Evolutionary conservation across 2,888 invertebrate genomes (phyloP).

Genomic region (Orthosia gothica): DNA sequence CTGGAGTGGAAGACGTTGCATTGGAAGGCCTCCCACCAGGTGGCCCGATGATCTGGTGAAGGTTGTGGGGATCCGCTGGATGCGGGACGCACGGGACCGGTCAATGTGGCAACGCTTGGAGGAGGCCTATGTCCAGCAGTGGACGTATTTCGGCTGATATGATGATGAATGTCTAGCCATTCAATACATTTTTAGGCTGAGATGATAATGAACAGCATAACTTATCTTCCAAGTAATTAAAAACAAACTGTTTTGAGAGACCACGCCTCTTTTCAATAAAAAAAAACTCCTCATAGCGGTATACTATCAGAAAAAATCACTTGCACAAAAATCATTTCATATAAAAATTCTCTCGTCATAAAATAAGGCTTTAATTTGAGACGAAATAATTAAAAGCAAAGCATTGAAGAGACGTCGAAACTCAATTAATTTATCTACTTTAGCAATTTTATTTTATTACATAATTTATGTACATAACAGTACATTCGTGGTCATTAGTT

Average conservation of each 20-base stretch:
- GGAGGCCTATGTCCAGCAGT: too few relatives aligned
- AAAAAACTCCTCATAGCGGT: neutral
- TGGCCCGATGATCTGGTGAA: too few relatives aligned
- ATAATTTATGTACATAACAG: conserved; percentile 70
- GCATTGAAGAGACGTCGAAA: conserved; percentile 53
- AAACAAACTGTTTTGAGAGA: neutral
- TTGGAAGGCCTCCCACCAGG: too few relatives aligned
- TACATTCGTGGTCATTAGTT: conserved; percentile 60
- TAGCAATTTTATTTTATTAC: conserved; percentile 70
- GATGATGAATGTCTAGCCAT: too few relatives aligned
- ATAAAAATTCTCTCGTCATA: conserved; percentile 41
- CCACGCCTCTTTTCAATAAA: neutral
- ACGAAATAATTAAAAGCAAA: conserved; percentile 58
- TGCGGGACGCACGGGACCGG: too few relatives aligned
- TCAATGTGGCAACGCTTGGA: too few relatives aligned
- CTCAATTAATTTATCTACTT: conserved; percentile 70
- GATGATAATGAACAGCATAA: too few relatives aligned
- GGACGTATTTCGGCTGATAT: too few relatives aligned
- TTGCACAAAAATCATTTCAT: conserved; percentile 9
- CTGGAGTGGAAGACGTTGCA: too few relatives aligned
- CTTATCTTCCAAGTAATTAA: neutral
- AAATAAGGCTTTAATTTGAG: conserved; percentile 49
- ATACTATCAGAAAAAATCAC: neutral
- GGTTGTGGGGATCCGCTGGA: too few relatives aligned
- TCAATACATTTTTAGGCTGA: neutral